Percentiles rank a stretch among this genome's conserved stretches.
These are phyloP conservation scores for Sapajus apella DNA, from an alignment of 2,113 vertebrate species.

Conservation along the genomic window DNA sequence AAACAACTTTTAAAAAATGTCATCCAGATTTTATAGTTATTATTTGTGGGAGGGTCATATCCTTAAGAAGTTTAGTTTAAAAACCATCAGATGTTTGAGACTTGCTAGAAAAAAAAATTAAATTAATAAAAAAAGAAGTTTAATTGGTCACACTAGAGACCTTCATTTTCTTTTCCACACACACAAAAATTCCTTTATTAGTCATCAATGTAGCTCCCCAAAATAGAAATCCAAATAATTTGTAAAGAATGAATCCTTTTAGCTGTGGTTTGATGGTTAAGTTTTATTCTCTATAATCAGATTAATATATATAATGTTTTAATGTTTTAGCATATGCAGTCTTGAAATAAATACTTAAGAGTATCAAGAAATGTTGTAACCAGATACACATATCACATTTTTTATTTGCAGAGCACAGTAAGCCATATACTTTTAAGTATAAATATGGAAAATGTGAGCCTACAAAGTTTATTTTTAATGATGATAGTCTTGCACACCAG, in stretches of 20 bases:
- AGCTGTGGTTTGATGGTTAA: not conserved
- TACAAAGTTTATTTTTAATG: slow-evolving; percentile 46
- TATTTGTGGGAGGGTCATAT: not conserved
- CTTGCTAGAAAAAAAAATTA: no score
- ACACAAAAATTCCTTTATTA: not conserved
- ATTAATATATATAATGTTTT: slow-evolving; percentile 11
- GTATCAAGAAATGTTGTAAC: not conserved
- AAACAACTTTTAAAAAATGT: not conserved
- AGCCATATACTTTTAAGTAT: slow-evolving; percentile 30
- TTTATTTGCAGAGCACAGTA: not conserved
- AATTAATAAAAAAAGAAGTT: not conserved
- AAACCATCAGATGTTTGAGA: no score
- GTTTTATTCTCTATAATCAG: not conserved
- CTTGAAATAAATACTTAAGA: not conserved
- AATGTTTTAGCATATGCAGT: slow-evolving; percentile 6
- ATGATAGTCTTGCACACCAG: not conserved
- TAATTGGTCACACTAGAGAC: not conserved
- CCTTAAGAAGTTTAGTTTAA: not conserved
- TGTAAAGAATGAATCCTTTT: not conserved
- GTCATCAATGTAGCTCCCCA: not conserved
- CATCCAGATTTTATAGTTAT: not conserved
- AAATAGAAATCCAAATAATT: slow-evolving; percentile 34
- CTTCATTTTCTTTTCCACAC: not conserved
- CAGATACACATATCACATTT: not conserved
- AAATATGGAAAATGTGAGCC: not conserved